Evolutionary conservation across 2,113 vertebrate species (phyloP), one percentile per base, ranked within the genome.

Genomic region (Falco punctatus): DNA sequence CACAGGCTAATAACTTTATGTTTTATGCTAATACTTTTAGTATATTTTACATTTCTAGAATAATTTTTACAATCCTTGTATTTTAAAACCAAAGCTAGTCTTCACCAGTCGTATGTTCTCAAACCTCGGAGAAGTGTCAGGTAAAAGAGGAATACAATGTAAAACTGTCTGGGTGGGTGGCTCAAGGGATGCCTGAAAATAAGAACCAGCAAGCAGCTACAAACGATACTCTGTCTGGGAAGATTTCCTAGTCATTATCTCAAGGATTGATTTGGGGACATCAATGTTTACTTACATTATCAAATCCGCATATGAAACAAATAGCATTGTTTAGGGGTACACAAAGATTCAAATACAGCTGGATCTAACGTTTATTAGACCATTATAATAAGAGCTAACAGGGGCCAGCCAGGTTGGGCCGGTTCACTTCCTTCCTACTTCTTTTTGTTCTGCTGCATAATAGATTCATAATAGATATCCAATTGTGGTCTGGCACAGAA

Each of bases 401-500:
- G 54, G 24, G 61, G 24, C 28, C 46, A 82, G 71, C 17, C 86
- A 93, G 77, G 78, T 81, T 72, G 62, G 88, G 49, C 44, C 91
- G 86, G 81, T 84, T 79, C 70, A 57, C 55, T 92, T 89, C 77
- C 75, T 91, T 86, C 75, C 61, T 90, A 86, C 65, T 67, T 83
- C 66, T 84, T 85, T 81, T 85, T 79, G 19, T 87, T 78, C 67
- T 73, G 7, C 80, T 71, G 80, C 72, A 86, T n/a, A 90, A 97
- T 48, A 78, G 57, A 54, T 97, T 94, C 72, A 86, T n/a, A 90
- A 97, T 51, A 78, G 57, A 54, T 97, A 93, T 89, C 49, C 86
- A 90, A 52, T 81, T 94, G 91, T 15, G 22, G 48, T 72, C 90
- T 88, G 94, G 87, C 86, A 95, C 77, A 95, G 86, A 97, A 94